Base-by-base conservation (phyloP, 2,888 invertebrate genomes). In the Fragum whitleyi region DNA sequence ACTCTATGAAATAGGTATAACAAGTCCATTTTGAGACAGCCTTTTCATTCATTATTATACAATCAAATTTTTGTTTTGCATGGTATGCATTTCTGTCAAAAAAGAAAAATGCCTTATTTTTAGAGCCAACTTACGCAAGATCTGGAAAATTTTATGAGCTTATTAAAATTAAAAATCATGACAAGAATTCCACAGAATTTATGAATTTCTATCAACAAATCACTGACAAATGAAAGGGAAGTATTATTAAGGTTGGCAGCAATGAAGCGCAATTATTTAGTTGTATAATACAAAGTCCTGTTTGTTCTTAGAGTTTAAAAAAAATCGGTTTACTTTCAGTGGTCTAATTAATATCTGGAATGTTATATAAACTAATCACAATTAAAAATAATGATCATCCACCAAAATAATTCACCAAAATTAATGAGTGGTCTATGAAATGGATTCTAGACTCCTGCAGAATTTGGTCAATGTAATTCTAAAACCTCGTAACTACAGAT, bases 101-200 rank as follows among this genome's bases (percentile, higher is more conserved):
- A 9, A 36, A 36, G 32, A 36, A 36, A 36, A 36, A 36, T 36
- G 32, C 32, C 32, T 36, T 36, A 36, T 36, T 36, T 36, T 36
- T 9, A 47, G n/a, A 47, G 47, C 47, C n/a, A 47, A 19, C 14
- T n/a, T 47, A 47, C 5, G 47, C 47, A 47, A 19, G 47, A 47
- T 47, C 47, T 47, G 47, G 47, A 47, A 47, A 47, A 47, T 47
- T 47, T 47, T 47, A 47, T 3, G n/a, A n/a, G 47, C 47, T 16
- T 47, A 47, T 47, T 47, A 47, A 47, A 47, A 47, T 47, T 47
- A 47, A 47, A 47, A 47, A 47, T 47, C 47, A 47, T 47, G 47
- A 47, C 47, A 47, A 47, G 47, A 47, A 47, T 19, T 47, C 19
- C 47, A 47, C 47, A 47, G 14, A 47, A 47, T 47, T 14, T 5